Evolutionary conservation across 2,888 invertebrate species (phyloP).

Genomic region (Lepetodrilus schrolli): DNA sequence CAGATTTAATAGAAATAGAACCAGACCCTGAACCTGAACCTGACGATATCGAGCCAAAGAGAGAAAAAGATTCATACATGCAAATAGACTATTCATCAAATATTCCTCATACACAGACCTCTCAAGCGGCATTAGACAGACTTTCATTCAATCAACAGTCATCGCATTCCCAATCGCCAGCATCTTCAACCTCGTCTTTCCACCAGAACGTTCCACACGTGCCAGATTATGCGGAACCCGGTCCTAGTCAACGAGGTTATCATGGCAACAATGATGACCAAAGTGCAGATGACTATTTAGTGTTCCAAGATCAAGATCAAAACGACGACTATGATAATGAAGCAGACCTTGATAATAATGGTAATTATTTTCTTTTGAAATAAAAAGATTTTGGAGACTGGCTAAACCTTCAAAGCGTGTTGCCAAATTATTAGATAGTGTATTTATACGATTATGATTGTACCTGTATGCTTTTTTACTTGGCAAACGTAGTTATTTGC

Average conservation of each 20-base stretch:
- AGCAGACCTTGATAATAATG: not conserved
- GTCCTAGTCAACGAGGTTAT: not conserved
- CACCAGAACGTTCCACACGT: slow-evolving; percentile 16
- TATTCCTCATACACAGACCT: not conserved
- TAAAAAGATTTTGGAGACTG: not conserved
- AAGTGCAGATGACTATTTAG: slow-evolving; percentile 9
- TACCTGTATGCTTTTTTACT: no score
- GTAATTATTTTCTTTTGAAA: not conserved
- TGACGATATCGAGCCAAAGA: not conserved
- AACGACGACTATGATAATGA: not conserved
- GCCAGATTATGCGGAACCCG: slow-evolving; percentile 4
- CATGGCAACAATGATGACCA: not conserved
- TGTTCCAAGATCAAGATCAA: slow-evolving; percentile 1
- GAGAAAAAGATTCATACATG: not conserved
- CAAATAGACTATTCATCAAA: not conserved
- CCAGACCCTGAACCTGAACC: not conserved
- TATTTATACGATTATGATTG: no score
- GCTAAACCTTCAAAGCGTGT: no score
- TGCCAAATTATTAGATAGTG: no score
- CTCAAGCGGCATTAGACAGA: not conserved
- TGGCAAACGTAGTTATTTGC: no score
- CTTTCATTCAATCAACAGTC: not conserved
- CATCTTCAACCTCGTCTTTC: not conserved
- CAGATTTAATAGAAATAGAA: slow-evolving; percentile 14
- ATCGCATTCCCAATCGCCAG: not conserved